phyloP scores from a whole-genome alignment of 2,888 invertebrate species.

The Catocala sponsa region DNA sequence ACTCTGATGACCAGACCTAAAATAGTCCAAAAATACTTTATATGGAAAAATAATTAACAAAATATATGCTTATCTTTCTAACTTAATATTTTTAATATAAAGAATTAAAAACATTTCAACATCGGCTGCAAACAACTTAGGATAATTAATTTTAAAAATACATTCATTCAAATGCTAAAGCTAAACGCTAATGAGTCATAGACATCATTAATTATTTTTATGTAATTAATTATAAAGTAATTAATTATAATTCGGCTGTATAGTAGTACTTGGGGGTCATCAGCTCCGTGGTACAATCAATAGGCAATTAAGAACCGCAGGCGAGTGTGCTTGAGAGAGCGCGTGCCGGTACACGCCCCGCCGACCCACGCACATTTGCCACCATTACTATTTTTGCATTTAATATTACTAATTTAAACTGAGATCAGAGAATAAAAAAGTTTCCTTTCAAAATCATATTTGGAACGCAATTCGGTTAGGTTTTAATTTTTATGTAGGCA shows the following conservation, averaged over 20 bases:
- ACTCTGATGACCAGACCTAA: too few relatives aligned
- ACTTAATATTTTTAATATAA: too few relatives aligned
- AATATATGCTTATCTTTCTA: too few relatives aligned
- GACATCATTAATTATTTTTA: background rate
- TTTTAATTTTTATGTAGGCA: too few relatives aligned
- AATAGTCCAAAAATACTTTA: too few relatives aligned
- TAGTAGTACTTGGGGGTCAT: slow-evolving; percentile 17
- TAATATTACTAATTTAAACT: too few relatives aligned
- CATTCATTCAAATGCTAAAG: background rate
- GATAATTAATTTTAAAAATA: slow-evolving; percentile 2
- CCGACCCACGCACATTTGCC: slow-evolving; percentile 38
- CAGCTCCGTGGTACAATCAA: slow-evolving; percentile 51
- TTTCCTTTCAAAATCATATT: too few relatives aligned
- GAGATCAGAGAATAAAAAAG: too few relatives aligned
- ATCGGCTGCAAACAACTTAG: background rate
- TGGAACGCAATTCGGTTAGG: too few relatives aligned
- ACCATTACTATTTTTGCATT: slow-evolving; percentile 1
- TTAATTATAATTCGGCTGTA: slow-evolving; percentile 1
- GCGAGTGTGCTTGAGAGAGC: slow-evolving; percentile 66
- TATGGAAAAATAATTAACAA: too few relatives aligned
- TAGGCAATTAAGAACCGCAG: slow-evolving; percentile 72
- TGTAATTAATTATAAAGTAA: slow-evolving; percentile 11
- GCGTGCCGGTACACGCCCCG: slow-evolving; percentile 54
- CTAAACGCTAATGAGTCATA: background rate
- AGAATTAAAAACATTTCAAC: too few relatives aligned